Evolutionary conservation across 2,888 invertebrate genomes (phyloP).

Genomic region (Coenonympha arcania): DNA sequence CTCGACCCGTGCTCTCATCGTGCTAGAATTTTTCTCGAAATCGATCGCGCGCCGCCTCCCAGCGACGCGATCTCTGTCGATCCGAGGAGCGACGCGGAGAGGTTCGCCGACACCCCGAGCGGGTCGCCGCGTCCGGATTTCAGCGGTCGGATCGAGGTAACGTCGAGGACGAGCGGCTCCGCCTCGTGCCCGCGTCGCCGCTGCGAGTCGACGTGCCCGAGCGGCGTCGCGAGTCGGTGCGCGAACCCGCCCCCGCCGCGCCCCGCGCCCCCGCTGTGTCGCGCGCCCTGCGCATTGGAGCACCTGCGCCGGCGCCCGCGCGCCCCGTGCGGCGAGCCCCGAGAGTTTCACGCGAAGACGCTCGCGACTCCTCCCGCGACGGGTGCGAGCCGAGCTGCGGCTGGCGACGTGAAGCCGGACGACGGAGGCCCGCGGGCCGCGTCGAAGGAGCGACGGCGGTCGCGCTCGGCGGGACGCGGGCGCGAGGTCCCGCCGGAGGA

Average conservation of each 20-base stretch:
- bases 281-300: background rate
- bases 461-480: slow-evolving; percentile 37
- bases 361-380: slow-evolving; percentile 1
- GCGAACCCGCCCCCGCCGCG: slow-evolving; percentile 11
- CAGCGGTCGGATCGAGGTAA: too few species aligned
- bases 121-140: background rate
- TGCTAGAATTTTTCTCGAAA: background rate
- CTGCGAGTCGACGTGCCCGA: too few species aligned
- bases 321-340: background rate
- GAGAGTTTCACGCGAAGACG: background rate
- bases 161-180: too few species aligned
- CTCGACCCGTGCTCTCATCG: slow-evolving; percentile 42
- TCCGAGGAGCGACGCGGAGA: too few species aligned
- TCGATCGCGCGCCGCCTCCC: background rate
- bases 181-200: background rate
- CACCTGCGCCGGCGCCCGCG: background rate
- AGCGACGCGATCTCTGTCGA: too few species aligned
- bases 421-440: background rate
- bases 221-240: background rate
- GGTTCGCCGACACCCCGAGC: background rate
- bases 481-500: slow-evolving; percentile 28
- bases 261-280: slow-evolving; percentile 35
- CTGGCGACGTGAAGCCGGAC: background rate
- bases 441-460: slow-evolving; percentile 22
- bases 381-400: background rate